Conservation (phyloP, 2,113 vertebrate genomes). For the Hemicordylus capensis region DNA sequence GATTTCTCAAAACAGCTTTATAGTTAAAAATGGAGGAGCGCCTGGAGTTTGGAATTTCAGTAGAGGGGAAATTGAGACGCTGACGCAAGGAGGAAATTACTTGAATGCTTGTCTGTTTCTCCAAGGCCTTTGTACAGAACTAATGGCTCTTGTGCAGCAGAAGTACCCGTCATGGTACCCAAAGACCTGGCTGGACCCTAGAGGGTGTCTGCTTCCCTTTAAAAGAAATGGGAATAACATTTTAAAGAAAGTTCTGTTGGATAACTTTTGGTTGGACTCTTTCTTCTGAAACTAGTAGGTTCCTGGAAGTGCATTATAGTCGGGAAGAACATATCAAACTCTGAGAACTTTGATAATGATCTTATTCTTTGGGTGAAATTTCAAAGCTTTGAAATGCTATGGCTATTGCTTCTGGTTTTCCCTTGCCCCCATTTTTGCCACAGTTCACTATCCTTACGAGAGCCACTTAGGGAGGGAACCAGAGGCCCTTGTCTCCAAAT, state of each 20-base stretch:
- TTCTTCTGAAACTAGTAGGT: constrained; percentile 12
- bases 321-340: constrained; percentile 23
- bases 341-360: constrained; percentile 12
- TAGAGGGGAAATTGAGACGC: background rate
- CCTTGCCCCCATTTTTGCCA: constrained; percentile 8
- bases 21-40: background rate
- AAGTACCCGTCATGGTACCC: background rate
- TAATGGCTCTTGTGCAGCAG: background rate
- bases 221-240: background rate
- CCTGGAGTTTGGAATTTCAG: constrained; percentile 1
- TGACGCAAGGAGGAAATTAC: background rate
- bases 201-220: background rate
- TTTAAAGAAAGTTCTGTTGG: background rate
- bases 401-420: constrained; percentile 34
- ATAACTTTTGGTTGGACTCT: constrained; percentile 1
- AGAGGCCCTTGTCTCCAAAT: constrained; percentile 16
- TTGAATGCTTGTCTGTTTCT: background rate
- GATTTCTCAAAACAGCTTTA: background rate
- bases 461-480: constrained; percentile 45
- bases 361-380: constrained; percentile 32
- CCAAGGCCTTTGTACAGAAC: background rate
- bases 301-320: background rate
- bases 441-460: constrained; percentile 35
- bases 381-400: constrained; percentile 60
- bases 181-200: background rate